These are phyloP conservation scores for Nestor notabilis DNA, from an alignment of 2,113 vertebrate genomes.

Conservation along the genomic window DNA sequence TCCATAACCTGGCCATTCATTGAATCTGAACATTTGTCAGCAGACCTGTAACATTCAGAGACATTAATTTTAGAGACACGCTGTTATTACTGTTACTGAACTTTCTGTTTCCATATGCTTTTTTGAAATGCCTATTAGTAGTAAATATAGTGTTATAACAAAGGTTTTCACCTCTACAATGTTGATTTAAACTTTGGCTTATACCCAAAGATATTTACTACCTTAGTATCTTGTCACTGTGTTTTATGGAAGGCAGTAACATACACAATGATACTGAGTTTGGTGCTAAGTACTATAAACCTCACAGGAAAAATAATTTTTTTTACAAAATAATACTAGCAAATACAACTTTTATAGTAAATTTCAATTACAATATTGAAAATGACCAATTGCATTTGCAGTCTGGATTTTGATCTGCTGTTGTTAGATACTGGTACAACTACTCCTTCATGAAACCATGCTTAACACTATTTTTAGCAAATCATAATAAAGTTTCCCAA, in stretches of 20 bases:
- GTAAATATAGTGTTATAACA: background rate
- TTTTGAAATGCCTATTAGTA: background rate
- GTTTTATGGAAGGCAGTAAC: background rate
- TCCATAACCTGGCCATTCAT: background rate
- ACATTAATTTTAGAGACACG: background rate
- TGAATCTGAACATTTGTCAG: background rate
- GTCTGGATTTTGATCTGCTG: background rate
- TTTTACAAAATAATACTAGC: slow-evolving; percentile 35
- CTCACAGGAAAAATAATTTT: background rate
- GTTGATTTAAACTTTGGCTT: background rate
- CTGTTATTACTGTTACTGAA: background rate
- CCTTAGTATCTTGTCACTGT: background rate
- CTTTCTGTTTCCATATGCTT: background rate
- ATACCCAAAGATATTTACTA: background rate
- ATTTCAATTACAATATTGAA: background rate
- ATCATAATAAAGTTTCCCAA: background rate
- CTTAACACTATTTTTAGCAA: background rate
- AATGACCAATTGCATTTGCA: slow-evolving; percentile 13
- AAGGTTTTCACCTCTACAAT: background rate
- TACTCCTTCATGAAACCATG: background rate
- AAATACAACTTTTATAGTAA: background rate
- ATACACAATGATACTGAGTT: background rate
- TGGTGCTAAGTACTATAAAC: background rate
- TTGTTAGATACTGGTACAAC: background rate
- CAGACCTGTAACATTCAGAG: background rate